These are phyloP conservation scores for Periophthalmus modestus DNA, from an alignment of 2,113 vertebrate genomes.

Conservation along the genomic window DNA sequence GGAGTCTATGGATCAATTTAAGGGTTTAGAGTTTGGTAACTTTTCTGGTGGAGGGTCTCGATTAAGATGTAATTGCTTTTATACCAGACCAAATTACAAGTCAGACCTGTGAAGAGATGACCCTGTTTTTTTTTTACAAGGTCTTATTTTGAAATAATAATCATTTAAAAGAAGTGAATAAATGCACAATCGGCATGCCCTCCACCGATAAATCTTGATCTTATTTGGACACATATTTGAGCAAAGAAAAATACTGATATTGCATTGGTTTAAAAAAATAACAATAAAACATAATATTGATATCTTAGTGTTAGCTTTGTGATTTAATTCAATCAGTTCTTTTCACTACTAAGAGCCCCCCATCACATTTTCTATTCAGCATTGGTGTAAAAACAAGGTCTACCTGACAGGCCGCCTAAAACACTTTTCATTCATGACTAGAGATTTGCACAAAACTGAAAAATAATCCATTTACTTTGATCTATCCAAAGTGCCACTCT, in stretches of 20 bases:
- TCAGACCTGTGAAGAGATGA: no score
- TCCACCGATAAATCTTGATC: no score
- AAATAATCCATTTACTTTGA: constrained; percentile 3
- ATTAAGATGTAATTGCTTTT: no score
- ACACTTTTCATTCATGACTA: not conserved
- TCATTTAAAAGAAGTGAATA: no score
- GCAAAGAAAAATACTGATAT: not conserved
- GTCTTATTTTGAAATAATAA: no score
- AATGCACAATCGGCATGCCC: no score
- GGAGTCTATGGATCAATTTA: no score
- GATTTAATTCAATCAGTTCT: not conserved
- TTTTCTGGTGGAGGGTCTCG: no score
- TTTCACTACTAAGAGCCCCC: not conserved
- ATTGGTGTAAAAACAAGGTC: not conserved
- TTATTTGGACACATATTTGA: not conserved
- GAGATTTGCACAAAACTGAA: not conserved
- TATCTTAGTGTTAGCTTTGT: not conserved
- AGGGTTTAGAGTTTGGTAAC: no score
- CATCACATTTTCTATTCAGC: not conserved
- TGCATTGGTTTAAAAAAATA: not conserved
- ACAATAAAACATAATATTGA: not conserved
- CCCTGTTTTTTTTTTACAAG: no score
- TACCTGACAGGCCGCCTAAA: not conserved
- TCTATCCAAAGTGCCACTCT: not conserved
- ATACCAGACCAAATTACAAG: no score